Percentiles rank a stretch among this genome's conserved stretches.
These are phyloP conservation scores for Trypoxylon attenuatum DNA, from an alignment of 2,888 invertebrate genomes.

Conservation along the genomic window DNA sequence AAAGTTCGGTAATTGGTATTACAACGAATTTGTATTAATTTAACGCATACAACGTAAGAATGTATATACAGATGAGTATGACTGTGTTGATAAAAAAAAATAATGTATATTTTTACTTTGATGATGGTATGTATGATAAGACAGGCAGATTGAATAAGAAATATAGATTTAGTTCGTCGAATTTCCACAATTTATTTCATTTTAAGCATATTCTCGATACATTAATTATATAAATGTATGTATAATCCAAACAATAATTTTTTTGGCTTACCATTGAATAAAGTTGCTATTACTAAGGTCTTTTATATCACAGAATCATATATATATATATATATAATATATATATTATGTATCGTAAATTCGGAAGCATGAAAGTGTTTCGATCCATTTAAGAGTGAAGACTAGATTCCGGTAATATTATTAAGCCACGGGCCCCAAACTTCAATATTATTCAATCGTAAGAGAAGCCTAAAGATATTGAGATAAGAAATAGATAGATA, in stretches of 20 bases:
- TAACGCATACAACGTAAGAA: too few relatives aligned
- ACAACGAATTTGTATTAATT: not conserved
- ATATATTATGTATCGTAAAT: conserved; percentile 36
- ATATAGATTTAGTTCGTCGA: conserved; percentile 19
- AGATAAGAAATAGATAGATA: not conserved
- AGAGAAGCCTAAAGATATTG: not conserved
- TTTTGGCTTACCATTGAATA: conserved; percentile 36
- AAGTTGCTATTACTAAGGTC: conserved; percentile 41
- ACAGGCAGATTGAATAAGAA: not conserved
- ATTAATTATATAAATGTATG: conserved; percentile 38
- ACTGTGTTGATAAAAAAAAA: too few relatives aligned
- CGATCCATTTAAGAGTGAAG: not conserved
- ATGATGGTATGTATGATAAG: conserved; percentile 4
- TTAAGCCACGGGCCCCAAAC: not conserved
- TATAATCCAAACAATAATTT: conserved; percentile 32
- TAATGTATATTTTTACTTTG: too few relatives aligned
- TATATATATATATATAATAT: conserved; percentile 32
- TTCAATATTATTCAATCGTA: not conserved
- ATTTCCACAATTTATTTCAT: conserved; percentile 45
- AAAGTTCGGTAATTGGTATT: not conserved
- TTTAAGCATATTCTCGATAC: conserved; percentile 34
- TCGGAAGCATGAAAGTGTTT: conserved; percentile 29
- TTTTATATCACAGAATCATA: conserved; percentile 50
- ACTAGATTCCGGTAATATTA: not conserved
- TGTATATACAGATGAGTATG: too few relatives aligned